Conservation (phyloP, 30 jellyfish, hydroid and myxozoan species). For the Turritopsis rubra region DNA sequence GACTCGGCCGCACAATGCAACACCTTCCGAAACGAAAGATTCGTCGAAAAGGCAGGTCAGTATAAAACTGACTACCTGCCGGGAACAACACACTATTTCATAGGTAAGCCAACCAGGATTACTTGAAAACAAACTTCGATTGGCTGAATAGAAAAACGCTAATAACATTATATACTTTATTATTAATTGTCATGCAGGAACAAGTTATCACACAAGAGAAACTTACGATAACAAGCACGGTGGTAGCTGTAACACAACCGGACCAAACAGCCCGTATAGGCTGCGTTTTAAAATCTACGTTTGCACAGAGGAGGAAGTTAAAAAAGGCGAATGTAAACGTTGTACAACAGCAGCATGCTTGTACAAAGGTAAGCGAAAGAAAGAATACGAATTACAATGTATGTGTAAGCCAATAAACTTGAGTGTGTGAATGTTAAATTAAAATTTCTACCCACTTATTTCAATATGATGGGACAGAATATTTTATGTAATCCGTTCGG, state of each 20-base stretch:
- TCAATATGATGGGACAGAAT: too few species aligned
- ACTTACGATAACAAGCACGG: not conserved
- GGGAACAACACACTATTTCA: not conserved
- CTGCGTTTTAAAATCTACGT: conserved; percentile 22
- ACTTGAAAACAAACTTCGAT: not conserved
- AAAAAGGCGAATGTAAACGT: conserved; percentile 26
- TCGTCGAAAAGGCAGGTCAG: not conserved
- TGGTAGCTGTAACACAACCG: conserved; percentile 24
- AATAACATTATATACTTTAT: too few species aligned
- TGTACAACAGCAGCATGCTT: not conserved
- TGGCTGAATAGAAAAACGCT: too few species aligned
- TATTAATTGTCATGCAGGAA: not conserved
- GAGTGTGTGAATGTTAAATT: too few species aligned
- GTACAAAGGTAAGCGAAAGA: not conserved
- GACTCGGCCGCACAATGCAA: not conserved
- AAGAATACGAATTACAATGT: too few species aligned
- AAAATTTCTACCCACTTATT: too few species aligned
- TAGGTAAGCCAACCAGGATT: not conserved
- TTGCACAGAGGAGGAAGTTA: conserved; percentile 27
- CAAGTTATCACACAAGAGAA: conserved; percentile 5
- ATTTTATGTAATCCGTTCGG: too few species aligned
- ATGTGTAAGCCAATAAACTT: too few species aligned
- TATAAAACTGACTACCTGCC: conserved; percentile 1
- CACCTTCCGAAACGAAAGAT: not conserved
- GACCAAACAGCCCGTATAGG: not conserved